Percentiles rank a stretch among this genome's conserved stretches.
Evolutionary conservation across 2,888 invertebrate genomes (phyloP).

Genomic region (Cheilosia urbana): DNA sequence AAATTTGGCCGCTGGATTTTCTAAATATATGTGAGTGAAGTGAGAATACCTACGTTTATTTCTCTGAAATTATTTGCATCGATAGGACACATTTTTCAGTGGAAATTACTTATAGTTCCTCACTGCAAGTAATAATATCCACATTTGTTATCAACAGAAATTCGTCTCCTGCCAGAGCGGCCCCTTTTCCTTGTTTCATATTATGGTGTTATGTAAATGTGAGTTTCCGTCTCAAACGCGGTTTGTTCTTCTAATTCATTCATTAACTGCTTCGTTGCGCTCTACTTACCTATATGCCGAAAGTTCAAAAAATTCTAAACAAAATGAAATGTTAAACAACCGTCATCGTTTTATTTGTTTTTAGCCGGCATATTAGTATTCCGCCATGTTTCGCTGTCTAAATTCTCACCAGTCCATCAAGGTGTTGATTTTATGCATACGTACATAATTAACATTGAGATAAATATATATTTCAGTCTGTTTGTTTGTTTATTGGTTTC

Average conservation of each 20-base stretch:
- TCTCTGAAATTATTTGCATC: too few species aligned
- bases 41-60: too few species aligned
- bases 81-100: too few species aligned
- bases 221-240: slow-evolving; percentile 49
- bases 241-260: slow-evolving; percentile 49
- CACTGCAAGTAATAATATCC: too few species aligned
- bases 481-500: slow-evolving; percentile 26
- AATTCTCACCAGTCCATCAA: slow-evolving; percentile 26
- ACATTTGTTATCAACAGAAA: too few species aligned
- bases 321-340: slow-evolving; percentile 14
- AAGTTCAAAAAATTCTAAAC: slow-evolving; percentile 41
- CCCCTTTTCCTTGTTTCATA: slow-evolving; percentile 2
- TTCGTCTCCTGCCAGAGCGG: too few species aligned
- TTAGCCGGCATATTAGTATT: slow-evolving; percentile 42
- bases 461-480: slow-evolving; percentile 37
- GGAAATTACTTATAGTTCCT: too few species aligned
- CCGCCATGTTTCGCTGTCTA: slow-evolving; percentile 7
- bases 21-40: too few species aligned
- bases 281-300: slow-evolving; percentile 14
- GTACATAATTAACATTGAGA: slow-evolving; percentile 6
- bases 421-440: slow-evolving; percentile 40
- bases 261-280: slow-evolving; percentile 18
- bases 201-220: slow-evolving; percentile 55
- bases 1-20: too few species aligned
- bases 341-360: slow-evolving; percentile 22